phyloP scores from a whole-genome alignment of 2,797 vertebrate genomes.

The Xenentodon cancila region DNA sequence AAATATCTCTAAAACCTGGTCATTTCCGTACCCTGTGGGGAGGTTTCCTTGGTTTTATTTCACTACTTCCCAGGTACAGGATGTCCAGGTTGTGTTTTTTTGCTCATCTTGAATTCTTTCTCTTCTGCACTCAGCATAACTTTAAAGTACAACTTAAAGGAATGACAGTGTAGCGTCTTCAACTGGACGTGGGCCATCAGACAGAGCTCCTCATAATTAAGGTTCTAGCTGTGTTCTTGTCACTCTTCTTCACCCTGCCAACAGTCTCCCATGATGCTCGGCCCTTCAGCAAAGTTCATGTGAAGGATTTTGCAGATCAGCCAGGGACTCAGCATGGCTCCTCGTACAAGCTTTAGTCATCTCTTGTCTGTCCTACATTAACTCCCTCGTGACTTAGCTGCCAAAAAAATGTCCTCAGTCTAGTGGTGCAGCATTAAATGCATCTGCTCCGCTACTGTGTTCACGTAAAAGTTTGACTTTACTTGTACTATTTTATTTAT shows the following conservation, averaged over 20 bases:
- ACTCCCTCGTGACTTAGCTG: constrained; percentile 2
- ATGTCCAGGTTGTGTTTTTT: not conserved
- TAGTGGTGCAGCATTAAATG: not conserved
- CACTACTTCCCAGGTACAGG: too few species aligned
- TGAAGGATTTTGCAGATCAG: constrained; percentile 21
- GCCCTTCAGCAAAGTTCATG: constrained; percentile 8
- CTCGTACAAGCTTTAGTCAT: constrained; percentile 41
- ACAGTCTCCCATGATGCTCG: constrained; percentile 1
- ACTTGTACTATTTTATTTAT: not conserved
- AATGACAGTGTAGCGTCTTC: constrained; percentile 4
- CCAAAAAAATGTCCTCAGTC: constrained; percentile 15
- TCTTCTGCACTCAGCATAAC: constrained; percentile 6
- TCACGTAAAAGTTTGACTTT: not conserved
- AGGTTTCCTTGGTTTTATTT: not conserved
- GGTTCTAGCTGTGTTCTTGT: not conserved
- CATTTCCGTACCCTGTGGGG: constrained; percentile 1
- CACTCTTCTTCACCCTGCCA: constrained; percentile 8
- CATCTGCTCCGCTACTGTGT: accelerated
- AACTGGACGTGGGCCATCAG: not conserved
- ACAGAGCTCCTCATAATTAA: not conserved
- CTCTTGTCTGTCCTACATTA: constrained; percentile 6
- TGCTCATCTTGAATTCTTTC: not conserved
- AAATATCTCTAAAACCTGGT: not conserved
- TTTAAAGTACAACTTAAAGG: constrained; percentile 7
- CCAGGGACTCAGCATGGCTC: constrained; percentile 16